phyloP scores from a whole-genome alignment of 2,113 vertebrate species.

The Bos javanicus region DNA sequence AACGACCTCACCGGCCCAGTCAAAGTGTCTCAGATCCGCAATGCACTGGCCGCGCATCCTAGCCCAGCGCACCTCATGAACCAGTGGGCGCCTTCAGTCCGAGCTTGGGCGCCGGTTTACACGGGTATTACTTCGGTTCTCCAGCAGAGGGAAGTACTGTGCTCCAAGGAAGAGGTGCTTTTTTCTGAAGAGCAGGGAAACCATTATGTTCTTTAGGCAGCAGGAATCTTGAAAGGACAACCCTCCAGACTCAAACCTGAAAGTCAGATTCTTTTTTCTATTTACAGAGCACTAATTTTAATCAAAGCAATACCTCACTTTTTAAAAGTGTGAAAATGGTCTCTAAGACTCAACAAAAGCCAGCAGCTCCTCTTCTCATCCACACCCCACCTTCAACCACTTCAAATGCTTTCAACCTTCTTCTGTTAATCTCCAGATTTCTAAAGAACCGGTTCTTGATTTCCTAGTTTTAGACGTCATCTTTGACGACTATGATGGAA shows the following conservation, averaged over 20 bases:
- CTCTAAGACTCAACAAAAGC: background rate
- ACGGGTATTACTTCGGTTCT: background rate
- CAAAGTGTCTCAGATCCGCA: background rate
- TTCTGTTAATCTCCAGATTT: background rate
- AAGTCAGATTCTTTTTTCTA: background rate
- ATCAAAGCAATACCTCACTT: background rate
- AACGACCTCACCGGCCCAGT: background rate
- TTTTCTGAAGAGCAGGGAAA: background rate
- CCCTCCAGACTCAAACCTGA: background rate
- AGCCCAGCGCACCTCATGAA: rapidly evolving
- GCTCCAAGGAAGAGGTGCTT: too few relatives aligned
- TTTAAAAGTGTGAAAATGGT: background rate
- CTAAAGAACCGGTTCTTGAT: background rate
- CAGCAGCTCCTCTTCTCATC: background rate
- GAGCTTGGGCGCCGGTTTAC: rapidly evolving
- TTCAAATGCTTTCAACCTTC: background rate
- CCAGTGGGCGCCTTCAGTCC: background rate
- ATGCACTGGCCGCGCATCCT: background rate
- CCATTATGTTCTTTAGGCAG: rapidly evolving
- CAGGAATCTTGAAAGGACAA: background rate
- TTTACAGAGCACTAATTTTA: background rate
- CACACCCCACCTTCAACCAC: rapidly evolving
- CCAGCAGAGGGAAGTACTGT: constrained; percentile 47
- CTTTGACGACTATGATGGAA: background rate
- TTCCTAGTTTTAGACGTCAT: background rate